Conservation (phyloP, 2,888 invertebrate species). For the Oxycera nigricornis region DNA sequence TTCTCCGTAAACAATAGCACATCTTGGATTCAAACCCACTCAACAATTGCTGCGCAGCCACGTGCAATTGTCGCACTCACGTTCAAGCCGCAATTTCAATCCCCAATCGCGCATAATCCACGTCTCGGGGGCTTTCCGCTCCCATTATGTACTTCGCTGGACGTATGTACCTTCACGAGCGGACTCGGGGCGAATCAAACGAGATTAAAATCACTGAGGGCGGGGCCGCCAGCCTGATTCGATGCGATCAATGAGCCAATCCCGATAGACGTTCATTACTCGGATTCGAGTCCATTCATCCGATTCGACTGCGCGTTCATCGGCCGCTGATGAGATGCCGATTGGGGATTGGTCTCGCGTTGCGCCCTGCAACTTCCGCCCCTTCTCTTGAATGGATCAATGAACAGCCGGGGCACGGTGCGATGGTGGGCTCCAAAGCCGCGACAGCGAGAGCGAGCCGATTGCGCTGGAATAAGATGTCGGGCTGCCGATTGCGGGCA, state of each 20-base stretch:
- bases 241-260: slow-evolving; percentile 37
- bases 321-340: slow-evolving; percentile 1
- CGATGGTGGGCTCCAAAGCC: not conserved
- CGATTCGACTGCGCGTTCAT: not conserved
- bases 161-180: not conserved
- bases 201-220: slow-evolving; percentile 27
- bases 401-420: too few species aligned
- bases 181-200: slow-evolving; percentile 16
- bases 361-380: slow-evolving; percentile 12
- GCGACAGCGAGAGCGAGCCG: not conserved
- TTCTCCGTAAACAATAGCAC: not conserved
- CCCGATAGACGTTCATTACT: slow-evolving; percentile 19
- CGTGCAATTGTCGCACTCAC: not conserved
- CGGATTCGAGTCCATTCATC: slow-evolving; percentile 33
- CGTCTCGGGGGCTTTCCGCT: not conserved
- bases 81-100: not conserved
- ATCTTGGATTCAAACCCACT: not conserved
- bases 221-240: slow-evolving; percentile 29
- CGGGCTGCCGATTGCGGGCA: not conserved
- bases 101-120: slow-evolving; percentile 17
- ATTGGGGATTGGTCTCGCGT: slow-evolving; percentile 29
- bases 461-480: not conserved
- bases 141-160: slow-evolving; percentile 1
- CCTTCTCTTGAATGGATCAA: not conserved
- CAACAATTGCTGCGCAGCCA: not conserved